Evolutionary conservation across 2,113 vertebrate species (phyloP).

Genomic region (Sisor rabdophorus): DNA sequence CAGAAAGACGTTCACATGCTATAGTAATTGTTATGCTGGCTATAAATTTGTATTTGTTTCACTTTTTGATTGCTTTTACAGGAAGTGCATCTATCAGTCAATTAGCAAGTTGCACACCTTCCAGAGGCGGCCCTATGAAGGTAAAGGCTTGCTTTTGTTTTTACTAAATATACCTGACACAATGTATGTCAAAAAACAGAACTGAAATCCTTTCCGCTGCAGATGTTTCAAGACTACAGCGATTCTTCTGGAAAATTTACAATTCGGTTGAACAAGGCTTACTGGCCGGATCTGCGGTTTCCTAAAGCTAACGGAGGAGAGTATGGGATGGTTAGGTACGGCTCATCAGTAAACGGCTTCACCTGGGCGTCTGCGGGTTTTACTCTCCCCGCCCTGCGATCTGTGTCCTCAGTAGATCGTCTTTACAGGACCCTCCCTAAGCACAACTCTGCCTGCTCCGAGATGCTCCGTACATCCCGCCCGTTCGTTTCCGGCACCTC

Average conservation of each 20-base stretch:
- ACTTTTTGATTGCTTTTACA: conserved; percentile 16
- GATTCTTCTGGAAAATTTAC: conserved; percentile 38
- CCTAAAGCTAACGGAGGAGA: background rate
- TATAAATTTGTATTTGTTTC: background rate
- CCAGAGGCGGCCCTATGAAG: conserved; percentile 22
- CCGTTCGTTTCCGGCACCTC: background rate
- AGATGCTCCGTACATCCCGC: conserved; percentile 4
- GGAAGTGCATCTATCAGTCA: conserved; percentile 33
- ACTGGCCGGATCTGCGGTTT: conserved; percentile 23
- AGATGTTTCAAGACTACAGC: conserved; percentile 25
- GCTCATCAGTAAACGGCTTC: background rate
- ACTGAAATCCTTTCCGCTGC: conserved; percentile 18
- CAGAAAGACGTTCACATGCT: background rate
- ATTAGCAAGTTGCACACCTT: conserved; percentile 6
- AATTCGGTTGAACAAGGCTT: conserved; percentile 55
- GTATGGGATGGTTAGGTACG: conserved; percentile 4
- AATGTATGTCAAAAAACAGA: background rate
- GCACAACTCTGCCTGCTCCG: conserved; percentile 44
- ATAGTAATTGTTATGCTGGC: too few species aligned
- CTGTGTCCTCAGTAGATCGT: background rate
- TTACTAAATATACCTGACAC: background rate
- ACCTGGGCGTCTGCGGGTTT: conserved; percentile 27
- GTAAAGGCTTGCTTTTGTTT: conserved; percentile 8
- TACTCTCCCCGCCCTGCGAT: conserved; percentile 39
- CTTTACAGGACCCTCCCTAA: background rate